A percentile compares a stretch with the other conserved stretches of the same genome.
Evolutionary conservation across 2,888 invertebrate genomes (phyloP).

Genomic region (Noctua janthina): DNA sequence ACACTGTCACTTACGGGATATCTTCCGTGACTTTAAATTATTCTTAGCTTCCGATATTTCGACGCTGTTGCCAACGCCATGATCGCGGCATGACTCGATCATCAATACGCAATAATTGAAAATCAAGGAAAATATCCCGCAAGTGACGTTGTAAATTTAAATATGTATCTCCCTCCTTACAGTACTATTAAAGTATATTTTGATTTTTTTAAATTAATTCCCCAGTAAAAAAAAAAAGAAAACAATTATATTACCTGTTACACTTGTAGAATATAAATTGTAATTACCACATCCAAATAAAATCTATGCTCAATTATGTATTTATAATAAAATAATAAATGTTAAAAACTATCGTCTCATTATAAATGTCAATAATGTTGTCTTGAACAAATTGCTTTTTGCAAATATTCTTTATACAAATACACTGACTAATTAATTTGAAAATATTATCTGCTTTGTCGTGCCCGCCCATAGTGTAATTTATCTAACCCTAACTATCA

Average conservation of each 20-base stretch:
- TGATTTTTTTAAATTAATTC: not conserved
- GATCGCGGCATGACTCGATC: too few relatives aligned
- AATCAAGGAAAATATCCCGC: too few relatives aligned
- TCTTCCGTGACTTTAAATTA: too few relatives aligned
- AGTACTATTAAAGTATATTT: not conserved
- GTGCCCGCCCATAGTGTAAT: not conserved
- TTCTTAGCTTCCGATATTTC: too few relatives aligned
- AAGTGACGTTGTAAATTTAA: not conserved
- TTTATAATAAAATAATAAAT: not conserved
- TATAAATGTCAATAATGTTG: not conserved
- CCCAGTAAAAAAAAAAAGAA: not conserved
- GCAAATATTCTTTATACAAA: not conserved
- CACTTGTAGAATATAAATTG: slow-evolving; percentile 26
- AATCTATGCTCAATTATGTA: slow-evolving; percentile 46
- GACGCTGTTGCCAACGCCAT: too few relatives aligned
- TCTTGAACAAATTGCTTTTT: not conserved
- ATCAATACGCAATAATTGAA: too few relatives aligned
- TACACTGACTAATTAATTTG: not conserved
- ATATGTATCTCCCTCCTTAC: not conserved
- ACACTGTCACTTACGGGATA: too few relatives aligned
- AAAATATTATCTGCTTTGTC: not conserved
- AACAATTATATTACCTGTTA: not conserved
- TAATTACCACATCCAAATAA: slow-evolving; percentile 45
- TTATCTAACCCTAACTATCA: not conserved
- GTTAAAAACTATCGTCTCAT: not conserved